Conservation (phyloP, 2,797 vertebrate genomes). For the Valencia hispanica region DNA sequence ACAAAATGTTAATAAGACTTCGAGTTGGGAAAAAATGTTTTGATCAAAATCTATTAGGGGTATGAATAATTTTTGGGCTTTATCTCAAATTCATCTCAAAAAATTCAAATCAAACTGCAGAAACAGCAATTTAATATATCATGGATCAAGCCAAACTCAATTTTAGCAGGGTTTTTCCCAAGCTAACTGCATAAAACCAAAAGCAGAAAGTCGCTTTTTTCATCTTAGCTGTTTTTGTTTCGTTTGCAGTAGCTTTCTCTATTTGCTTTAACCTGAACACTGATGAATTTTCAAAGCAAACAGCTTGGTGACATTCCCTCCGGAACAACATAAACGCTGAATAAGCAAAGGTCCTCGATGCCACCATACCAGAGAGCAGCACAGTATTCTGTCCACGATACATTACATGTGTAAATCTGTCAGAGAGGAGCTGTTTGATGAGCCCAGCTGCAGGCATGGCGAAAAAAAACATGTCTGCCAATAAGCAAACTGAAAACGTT, state of each 20-base stretch:
- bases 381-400: neutral
- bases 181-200: neutral
- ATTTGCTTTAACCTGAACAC: neutral
- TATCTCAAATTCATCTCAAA: neutral
- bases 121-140: neutral
- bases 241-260: neutral
- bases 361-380: neutral
- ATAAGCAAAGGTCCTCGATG: neutral
- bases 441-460: constrained; percentile 1
- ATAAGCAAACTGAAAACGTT: constrained; percentile 19
- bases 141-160: neutral
- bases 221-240: neutral
- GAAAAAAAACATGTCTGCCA: constrained; percentile 7
- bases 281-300: neutral
- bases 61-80: neutral
- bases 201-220: neutral
- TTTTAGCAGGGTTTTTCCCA: neutral
- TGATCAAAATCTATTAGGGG: too few relatives aligned
- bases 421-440: constrained; percentile 43
- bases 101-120: neutral
- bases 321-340: neutral
- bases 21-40: too few relatives aligned
- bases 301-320: constrained; percentile 50
- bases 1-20: too few relatives aligned
- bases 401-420: constrained; percentile 11